Evolutionary conservation across 2,113 vertebrate genomes (phyloP).

Genomic region (Melierax canorus): DNA sequence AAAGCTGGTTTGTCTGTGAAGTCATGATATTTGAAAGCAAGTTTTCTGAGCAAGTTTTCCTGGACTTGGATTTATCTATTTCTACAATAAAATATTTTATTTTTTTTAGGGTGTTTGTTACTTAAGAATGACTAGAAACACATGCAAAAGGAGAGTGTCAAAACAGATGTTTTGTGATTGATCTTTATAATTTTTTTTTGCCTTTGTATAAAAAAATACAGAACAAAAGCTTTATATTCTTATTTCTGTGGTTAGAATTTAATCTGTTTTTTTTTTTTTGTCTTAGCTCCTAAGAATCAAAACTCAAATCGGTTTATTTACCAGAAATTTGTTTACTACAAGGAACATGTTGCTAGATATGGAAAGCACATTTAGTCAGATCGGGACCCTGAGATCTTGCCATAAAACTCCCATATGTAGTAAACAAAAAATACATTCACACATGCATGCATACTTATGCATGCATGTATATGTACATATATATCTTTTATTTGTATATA

Average conservation of each 20-base stretch:
- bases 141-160: background rate
- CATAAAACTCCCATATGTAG: background rate
- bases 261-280: background rate
- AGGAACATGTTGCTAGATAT: background rate
- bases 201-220: background rate
- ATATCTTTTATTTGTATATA: background rate
- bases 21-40: background rate
- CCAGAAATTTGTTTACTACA: background rate
- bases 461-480: background rate
- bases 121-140: background rate
- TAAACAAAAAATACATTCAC: background rate
- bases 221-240: background rate
- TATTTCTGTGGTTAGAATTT: background rate
- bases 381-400: background rate
- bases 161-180: background rate
- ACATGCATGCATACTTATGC: background rate
- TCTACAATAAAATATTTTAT: background rate
- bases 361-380: background rate
- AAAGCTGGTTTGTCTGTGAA: background rate
- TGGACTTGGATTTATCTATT: background rate
- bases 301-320: background rate
- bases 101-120: background rate
- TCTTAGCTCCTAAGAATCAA: background rate
- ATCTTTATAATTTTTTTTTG: background rate
- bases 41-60: background rate